phyloP scores from a whole-genome alignment of 2,113 vertebrate genomes.

The Catagonus wagneri region DNA sequence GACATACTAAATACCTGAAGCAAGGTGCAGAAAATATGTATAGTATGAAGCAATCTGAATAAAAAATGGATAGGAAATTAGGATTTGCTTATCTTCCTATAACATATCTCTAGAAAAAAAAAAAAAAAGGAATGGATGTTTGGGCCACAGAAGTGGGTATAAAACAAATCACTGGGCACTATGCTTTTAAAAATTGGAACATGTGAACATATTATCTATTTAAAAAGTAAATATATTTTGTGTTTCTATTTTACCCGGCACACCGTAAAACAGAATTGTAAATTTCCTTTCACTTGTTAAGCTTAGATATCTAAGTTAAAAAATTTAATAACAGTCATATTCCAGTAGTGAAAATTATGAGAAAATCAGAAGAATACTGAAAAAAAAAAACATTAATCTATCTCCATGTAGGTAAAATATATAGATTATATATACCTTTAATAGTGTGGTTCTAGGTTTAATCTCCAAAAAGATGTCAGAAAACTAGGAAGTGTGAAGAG shows the following conservation, averaged over 20 bases:
- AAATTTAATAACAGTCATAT: neutral
- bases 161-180: neutral
- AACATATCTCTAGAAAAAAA: constrained; percentile 5
- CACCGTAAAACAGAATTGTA: neutral
- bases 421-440: neutral
- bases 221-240: neutral
- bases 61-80: neutral
- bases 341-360: neutral
- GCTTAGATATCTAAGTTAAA: neutral
- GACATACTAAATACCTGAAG: neutral
- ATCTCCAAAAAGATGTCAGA: neutral
- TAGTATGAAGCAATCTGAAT: neutral
- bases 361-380: neutral
- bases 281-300: neutral
- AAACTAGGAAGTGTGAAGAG: neutral
- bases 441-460: neutral
- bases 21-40: neutral
- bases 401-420: neutral
- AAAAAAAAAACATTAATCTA: neutral
- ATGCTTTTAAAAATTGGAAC: neutral
- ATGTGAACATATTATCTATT: neutral
- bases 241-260: neutral
- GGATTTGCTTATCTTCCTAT: neutral
- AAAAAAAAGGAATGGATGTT: neutral
- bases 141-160: neutral